phyloP scores from a whole-genome alignment of 2,797 vertebrate species.

The Argya squamiceps region DNA sequence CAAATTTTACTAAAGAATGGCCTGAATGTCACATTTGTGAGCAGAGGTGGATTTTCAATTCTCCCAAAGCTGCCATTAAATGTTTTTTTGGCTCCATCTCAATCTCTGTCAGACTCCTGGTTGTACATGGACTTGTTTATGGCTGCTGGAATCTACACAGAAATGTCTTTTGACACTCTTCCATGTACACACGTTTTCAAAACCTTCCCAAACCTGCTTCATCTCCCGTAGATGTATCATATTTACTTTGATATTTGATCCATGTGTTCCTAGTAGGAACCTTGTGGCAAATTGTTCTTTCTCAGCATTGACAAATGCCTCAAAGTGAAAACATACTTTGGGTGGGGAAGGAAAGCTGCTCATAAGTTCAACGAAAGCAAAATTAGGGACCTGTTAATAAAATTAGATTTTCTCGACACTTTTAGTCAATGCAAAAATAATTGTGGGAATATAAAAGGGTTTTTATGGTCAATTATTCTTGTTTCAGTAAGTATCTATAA shows the following conservation, averaged over 20 bases:
- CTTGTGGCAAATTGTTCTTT: constrained; percentile 71
- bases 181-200: neutral
- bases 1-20: neutral
- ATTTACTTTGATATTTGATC: constrained; percentile 74
- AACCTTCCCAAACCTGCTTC: constrained; percentile 15
- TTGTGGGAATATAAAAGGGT: constrained; percentile 82
- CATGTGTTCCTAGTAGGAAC: constrained; percentile 40
- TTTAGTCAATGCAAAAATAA: constrained; percentile 87
- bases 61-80: neutral
- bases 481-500: constrained; percentile 83
- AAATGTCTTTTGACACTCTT: constrained; percentile 36
- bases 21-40: neutral
- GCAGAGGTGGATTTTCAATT: neutral
- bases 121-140: neutral
- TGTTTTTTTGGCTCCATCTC: neutral
- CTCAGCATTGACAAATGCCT: constrained; percentile 54
- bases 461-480: constrained; percentile 86
- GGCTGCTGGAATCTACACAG: constrained; percentile 50
- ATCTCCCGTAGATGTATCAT: constrained; percentile 14
- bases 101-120: neutral
- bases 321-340: constrained; percentile 66
- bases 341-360: neutral
- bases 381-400: constrained; percentile 78
- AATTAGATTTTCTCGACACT: constrained; percentile 78
- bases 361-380: constrained; percentile 72